A percentile compares a stretch with the other conserved stretches of the same genome.
Conservation (phyloP, 2,888 invertebrate genomes). For the Apeira syringaria region DNA sequence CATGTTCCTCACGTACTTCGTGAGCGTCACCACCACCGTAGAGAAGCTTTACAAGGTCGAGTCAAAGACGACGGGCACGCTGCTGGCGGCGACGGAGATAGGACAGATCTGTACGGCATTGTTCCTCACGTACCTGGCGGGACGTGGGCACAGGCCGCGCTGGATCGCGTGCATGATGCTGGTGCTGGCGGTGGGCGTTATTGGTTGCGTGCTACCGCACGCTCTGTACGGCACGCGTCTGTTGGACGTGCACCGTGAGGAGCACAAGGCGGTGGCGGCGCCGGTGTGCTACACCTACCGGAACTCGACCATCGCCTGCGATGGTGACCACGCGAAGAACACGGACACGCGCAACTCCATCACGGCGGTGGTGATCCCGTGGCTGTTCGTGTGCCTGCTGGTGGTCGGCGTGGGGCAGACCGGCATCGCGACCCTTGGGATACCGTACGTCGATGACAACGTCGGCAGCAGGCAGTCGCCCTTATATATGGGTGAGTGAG, state of each 20-base stretch:
- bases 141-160: conserved; percentile 95
- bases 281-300: conserved; percentile 54
- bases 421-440: conserved; percentile 95
- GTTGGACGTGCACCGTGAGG: conserved; percentile 73
- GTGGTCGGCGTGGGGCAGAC: conserved; percentile 97
- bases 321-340: conserved; percentile 85
- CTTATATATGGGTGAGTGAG: conserved; percentile 92
- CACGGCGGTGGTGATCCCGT: conserved; percentile 91
- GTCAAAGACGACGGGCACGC: conserved; percentile 94
- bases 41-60: conserved; percentile 96
- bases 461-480: conserved; percentile 96
- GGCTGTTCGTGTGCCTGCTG: conserved; percentile 94
- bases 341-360: conserved; percentile 89
- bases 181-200: conserved; percentile 92
- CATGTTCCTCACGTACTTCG: conserved; percentile 97
- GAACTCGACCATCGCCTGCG: conserved; percentile 70
- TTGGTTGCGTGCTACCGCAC: conserved; percentile 94
- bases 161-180: conserved; percentile 98
- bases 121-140: conserved; percentile 94
- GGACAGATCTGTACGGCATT: conserved; percentile 96
- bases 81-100: conserved; percentile 96
- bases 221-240: conserved; percentile 91
- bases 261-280: conserved; percentile 62
- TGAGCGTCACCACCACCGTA: conserved; percentile 96
- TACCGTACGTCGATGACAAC: conserved; percentile 97